A percentile compares a stretch with the other conserved stretches of the same genome.
phyloP scores from a whole-genome alignment of 2,797 vertebrate genomes.

The Apogon talboti region DNA sequence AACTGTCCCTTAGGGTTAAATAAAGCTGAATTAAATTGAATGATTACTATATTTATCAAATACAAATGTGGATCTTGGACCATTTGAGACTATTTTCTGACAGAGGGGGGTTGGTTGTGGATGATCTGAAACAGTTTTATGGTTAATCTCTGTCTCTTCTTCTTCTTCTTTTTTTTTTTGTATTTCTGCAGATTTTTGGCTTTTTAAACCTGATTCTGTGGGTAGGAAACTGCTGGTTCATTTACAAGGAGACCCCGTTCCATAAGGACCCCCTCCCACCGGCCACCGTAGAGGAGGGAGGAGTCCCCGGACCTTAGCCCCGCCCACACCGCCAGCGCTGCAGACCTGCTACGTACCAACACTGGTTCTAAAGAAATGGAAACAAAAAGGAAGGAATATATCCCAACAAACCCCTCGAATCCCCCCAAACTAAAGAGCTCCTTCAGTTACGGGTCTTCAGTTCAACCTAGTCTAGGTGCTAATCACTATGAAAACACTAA shows the following conservation, averaged over 20 bases:
- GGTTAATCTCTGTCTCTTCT: too few species aligned
- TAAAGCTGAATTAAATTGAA: too few species aligned
- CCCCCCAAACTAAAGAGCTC: background rate
- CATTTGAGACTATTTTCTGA: too few species aligned
- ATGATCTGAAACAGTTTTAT: too few species aligned
- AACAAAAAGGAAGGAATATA: constrained; percentile 25
- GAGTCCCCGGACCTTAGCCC: constrained; percentile 68
- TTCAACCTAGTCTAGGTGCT: constrained; percentile 2
- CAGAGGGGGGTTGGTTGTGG: too few species aligned
- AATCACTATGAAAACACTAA: background rate
- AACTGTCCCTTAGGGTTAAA: too few species aligned
- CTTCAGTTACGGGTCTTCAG: constrained; percentile 19
- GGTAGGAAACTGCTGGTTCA: constrained; percentile 95
- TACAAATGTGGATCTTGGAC: too few species aligned
- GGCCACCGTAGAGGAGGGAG: constrained; percentile 83
- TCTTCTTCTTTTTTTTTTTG: background rate
- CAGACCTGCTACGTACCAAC: constrained; percentile 43
- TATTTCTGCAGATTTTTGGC: constrained; percentile 87
- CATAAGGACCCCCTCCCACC: constrained; percentile 80
- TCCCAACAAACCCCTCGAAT: background rate
- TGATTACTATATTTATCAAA: too few species aligned
- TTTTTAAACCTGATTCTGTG: constrained; percentile 95
- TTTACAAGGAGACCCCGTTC: constrained; percentile 94
- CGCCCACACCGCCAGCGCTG: constrained; percentile 5
- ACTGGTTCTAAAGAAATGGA: constrained; percentile 48